Conservation (phyloP, 2,797 vertebrate genomes). For the Chrysocyon brachyurus region DNA sequence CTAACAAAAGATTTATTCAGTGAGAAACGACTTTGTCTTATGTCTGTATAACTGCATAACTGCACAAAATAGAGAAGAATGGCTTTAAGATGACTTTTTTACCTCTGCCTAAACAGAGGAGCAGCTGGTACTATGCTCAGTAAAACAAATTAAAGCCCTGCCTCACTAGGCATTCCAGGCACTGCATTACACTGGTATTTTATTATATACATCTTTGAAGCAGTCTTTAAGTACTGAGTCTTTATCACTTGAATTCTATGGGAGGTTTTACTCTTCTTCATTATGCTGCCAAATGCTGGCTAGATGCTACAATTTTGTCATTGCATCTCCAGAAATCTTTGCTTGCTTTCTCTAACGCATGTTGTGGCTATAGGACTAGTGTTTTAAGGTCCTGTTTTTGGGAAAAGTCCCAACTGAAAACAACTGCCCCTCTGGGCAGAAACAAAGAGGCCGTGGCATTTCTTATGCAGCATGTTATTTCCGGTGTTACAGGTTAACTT, state of each 20-base stretch:
- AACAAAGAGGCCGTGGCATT: slow-evolving; percentile 54
- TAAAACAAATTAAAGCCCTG: slow-evolving; percentile 79
- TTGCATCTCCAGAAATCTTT: slow-evolving; percentile 53
- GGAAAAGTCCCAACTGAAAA: slow-evolving; percentile 18
- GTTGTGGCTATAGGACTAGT: not conserved
- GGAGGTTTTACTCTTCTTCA: slow-evolving; percentile 65
- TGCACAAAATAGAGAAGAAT: slow-evolving; percentile 33
- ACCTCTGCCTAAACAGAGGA: slow-evolving; percentile 75
- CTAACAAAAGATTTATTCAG: slow-evolving; percentile 46
- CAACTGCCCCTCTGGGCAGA: slow-evolving; percentile 47
- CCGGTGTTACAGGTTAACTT: slow-evolving; percentile 25
- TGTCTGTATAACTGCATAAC: slow-evolving; percentile 54
- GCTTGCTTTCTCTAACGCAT: slow-evolving; percentile 50
- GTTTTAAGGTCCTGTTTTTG: slow-evolving; percentile 64
- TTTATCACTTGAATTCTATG: slow-evolving; percentile 68
- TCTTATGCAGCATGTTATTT: slow-evolving; percentile 5
- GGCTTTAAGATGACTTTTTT: slow-evolving; percentile 62
- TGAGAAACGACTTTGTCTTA: slow-evolving; percentile 47
- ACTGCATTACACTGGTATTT: slow-evolving; percentile 74
- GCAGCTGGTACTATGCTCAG: slow-evolving; percentile 74
- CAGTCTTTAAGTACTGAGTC: slow-evolving; percentile 70
- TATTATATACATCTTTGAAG: slow-evolving; percentile 71
- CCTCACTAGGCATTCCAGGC: slow-evolving; percentile 64
- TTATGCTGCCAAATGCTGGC: slow-evolving; percentile 72
- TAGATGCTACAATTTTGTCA: slow-evolving; percentile 53